Conservation (phyloP, 2,888 invertebrate genomes). For the Netelia inedita region DNA sequence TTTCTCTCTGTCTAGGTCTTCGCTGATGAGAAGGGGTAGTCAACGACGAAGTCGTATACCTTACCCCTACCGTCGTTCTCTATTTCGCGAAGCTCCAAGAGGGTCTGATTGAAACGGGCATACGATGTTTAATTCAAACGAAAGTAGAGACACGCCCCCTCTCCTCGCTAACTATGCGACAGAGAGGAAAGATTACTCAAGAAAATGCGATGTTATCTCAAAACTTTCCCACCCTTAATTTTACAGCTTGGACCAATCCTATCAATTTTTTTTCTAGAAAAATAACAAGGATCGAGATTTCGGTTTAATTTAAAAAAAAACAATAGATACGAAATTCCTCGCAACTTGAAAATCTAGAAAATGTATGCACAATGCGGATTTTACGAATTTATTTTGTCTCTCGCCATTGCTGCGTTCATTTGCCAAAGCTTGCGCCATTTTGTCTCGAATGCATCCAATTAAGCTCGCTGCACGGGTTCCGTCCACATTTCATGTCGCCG, state of each 20-base stretch:
- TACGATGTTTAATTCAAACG: slow-evolving; percentile 83
- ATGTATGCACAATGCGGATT: slow-evolving; percentile 1
- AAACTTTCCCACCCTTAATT: background rate
- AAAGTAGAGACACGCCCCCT: slow-evolving; percentile 80
- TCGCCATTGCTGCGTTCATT: slow-evolving; percentile 54
- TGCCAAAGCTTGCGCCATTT: slow-evolving; percentile 74
- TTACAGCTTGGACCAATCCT: too few relatives aligned
- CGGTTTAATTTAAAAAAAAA: too few relatives aligned
- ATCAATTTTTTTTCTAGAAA: too few relatives aligned
- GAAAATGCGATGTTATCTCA: background rate
- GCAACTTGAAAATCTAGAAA: background rate
- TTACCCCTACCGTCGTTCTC: background rate
- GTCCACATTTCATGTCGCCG: slow-evolving; percentile 29
- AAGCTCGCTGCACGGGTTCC: slow-evolving; percentile 70
- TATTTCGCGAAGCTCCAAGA: slow-evolving; percentile 28
- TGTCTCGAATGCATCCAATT: slow-evolving; percentile 78
- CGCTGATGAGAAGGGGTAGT: slow-evolving; percentile 20
- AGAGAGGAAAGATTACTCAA: slow-evolving; percentile 15
- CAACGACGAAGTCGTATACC: slow-evolving; percentile 31
- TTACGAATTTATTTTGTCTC: slow-evolving; percentile 68
- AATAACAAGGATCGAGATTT: too few relatives aligned
- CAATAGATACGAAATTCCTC: background rate
- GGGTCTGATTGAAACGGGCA: slow-evolving; percentile 79
- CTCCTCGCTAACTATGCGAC: slow-evolving; percentile 74
- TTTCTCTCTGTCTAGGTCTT: slow-evolving; percentile 16